A percentile compares a stretch with the other conserved stretches of the same genome.
Conservation (phyloP, 2,888 invertebrate genomes). For the Parnassius mnemosyne region DNA sequence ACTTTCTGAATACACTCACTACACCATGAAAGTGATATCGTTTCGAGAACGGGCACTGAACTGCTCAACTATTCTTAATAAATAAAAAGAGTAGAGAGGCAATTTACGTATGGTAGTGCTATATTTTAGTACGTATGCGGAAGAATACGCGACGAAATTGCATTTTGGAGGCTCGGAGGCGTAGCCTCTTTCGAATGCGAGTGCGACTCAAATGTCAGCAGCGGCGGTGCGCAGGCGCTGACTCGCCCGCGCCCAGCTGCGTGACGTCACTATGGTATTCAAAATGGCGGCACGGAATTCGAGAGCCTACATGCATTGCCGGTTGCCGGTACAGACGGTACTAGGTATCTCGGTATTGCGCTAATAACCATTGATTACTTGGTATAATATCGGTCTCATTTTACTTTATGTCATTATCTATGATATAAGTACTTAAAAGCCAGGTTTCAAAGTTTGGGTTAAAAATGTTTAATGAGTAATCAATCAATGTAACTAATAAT, state of each 20-base stretch:
- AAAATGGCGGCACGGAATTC: conserved; percentile 77
- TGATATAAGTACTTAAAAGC: no score
- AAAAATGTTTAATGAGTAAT: no score
- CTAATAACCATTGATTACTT: conserved; percentile 11
- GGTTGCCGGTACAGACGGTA: conserved; percentile 14
- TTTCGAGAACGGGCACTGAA: conserved; percentile 30
- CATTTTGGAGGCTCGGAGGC: conserved; percentile 70
- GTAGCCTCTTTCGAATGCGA: conserved; percentile 69
- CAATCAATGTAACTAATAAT: no score
- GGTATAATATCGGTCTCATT: no score
- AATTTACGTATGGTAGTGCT: conserved; percentile 44
- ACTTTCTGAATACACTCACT: conserved; percentile 64
- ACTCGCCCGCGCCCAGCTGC: conserved; percentile 68
- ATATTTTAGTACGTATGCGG: conserved; percentile 58
- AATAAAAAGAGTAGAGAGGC: conserved; percentile 70
- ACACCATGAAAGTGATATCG: conserved; percentile 49
- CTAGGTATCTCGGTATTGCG: conserved; percentile 18
- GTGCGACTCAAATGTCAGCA: conserved; percentile 65
- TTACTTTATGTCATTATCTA: no score
- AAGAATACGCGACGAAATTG: conserved; percentile 63
- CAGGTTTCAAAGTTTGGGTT: no score
- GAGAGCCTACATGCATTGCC: conserved; percentile 62
- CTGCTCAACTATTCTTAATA: conserved; percentile 72
- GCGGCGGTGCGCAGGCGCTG: conserved; percentile 36
- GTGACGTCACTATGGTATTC: conserved; percentile 78